phyloP scores from a whole-genome alignment of 1,140 invertebrate species.

The Zaprionus ghesquierei region DNA sequence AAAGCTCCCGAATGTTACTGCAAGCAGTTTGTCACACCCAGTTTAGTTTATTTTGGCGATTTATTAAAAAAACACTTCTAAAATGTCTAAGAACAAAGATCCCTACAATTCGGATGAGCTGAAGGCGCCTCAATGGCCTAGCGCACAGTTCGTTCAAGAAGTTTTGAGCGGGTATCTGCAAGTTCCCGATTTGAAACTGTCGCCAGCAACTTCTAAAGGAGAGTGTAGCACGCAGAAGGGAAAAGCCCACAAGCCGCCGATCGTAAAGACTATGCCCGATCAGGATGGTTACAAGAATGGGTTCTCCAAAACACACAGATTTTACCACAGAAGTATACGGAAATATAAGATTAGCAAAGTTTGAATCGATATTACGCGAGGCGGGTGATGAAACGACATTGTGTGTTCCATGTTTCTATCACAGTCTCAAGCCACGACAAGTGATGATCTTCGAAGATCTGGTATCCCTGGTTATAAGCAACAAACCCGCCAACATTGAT shows the following conservation, averaged over 20 bases:
- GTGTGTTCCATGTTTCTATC: constrained; percentile 15
- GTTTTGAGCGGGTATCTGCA: constrained; percentile 24
- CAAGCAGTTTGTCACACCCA: not conserved
- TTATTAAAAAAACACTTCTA: constrained; percentile 24
- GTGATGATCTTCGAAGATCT: constrained; percentile 42
- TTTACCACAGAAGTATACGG: constrained; percentile 31
- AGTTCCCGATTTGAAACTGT: constrained; percentile 14
- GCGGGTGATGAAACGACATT: constrained; percentile 23
- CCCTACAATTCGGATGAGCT: constrained; percentile 39
- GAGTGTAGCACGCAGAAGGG: constrained; percentile 23
- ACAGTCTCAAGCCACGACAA: constrained; percentile 21
- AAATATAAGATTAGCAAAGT: constrained; percentile 34
- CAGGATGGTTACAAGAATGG: constrained; percentile 21
- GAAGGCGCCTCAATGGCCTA: constrained; percentile 33
- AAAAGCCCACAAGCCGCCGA: not conserved
- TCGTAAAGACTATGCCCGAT: constrained; percentile 35
- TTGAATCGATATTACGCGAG: constrained; percentile 20
- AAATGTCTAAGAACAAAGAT: constrained; percentile 9
- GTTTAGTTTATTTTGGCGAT: not conserved
- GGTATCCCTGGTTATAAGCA: constrained; percentile 8
- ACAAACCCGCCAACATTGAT: not conserved
- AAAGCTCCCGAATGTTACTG: not conserved
- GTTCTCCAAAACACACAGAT: constrained; percentile 16
- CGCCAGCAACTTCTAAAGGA: constrained; percentile 43
- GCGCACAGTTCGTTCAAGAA: constrained; percentile 18